These are phyloP conservation scores for Cydia splendana DNA, from an alignment of 1,140 invertebrate species.

Conservation along the genomic window DNA sequence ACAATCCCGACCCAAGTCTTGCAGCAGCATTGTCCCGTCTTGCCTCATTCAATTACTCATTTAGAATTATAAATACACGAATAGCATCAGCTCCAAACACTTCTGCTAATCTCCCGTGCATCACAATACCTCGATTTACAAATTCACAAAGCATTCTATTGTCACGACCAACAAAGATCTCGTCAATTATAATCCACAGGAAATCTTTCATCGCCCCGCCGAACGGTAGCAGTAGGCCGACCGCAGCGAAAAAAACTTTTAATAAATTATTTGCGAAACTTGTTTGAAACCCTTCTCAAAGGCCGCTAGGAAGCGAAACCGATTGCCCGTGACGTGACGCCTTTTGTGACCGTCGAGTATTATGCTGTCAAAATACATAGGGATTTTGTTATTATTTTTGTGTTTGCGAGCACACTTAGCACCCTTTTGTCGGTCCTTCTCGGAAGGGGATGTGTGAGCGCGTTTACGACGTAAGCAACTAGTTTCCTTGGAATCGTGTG, in stretches of 20 bases:
- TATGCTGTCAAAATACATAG: constrained; percentile 78
- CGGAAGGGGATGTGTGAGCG: constrained; percentile 65
- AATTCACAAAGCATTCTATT: constrained; percentile 60
- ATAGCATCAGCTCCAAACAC: constrained; percentile 48
- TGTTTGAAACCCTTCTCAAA: constrained; percentile 72
- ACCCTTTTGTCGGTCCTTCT: constrained; percentile 69
- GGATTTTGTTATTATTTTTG: constrained; percentile 79
- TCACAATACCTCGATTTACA: constrained; percentile 67
- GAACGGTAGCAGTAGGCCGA: constrained; percentile 69
- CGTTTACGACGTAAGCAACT: constrained; percentile 52
- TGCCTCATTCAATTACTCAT: constrained; percentile 60
- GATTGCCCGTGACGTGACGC: constrained; percentile 74
- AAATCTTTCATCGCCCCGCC: constrained; percentile 69
- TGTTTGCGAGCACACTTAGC: constrained; percentile 77
- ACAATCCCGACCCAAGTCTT: constrained; percentile 61
- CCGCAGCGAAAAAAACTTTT: constrained; percentile 71
- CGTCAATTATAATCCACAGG: constrained; percentile 76
- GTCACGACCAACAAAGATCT: constrained; percentile 75
- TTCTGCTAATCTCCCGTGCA: constrained; percentile 65
- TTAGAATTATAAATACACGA: constrained; percentile 64
- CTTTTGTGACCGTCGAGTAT: constrained; percentile 75
- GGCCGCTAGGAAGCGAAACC: constrained; percentile 70
- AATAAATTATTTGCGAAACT: constrained; percentile 78
- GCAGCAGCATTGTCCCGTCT: constrained; percentile 51
- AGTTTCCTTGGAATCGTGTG: constrained; percentile 67